Evolutionary conservation across 2,113 vertebrate genomes (phyloP), one percentile per base, ranked within the genome.

Genomic region (Ornithorhynchus anatinus): DNA sequence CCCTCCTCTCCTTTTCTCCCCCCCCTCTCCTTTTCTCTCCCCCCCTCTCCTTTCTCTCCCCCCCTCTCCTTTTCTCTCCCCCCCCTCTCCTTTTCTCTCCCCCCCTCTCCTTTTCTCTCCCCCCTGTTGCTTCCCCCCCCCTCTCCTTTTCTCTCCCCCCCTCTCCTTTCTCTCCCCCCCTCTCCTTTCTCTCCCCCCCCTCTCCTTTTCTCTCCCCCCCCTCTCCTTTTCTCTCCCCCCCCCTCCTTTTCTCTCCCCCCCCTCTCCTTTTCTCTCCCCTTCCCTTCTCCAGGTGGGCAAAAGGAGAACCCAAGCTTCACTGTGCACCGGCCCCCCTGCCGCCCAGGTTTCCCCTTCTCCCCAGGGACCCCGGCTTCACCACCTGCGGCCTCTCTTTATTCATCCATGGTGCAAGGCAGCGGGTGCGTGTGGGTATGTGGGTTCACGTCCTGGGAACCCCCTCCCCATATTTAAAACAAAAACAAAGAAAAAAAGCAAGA

Each of bases 51-150:
- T 17, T 48, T 48, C 25, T 48, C 29, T 48, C 45, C 15, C 25
- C 25, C n/a, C n/a, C n/a, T n/a, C n/a, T 92, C 87, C 72, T 95
- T 94, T 72, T n/a, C n/a, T n/a, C 89, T 85, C 25, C 92, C 92
- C 42, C 94, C 93, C 84, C 94, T 92, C 66, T 64, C 91, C 56
- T 94, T 93, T 93, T n/a, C 79, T 95, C 54, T 57, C 93, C 84
- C 87, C 86, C 40, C n/a, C n/a, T n/a, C n/a, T n/a, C n/a, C n/a
- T n/a, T n/a, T n/a, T n/a, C n/a, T n/a, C n/a, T 57, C 67, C 67
- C 67, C 7, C 5, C 23, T 79, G 76, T 67, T 79, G 72, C 36
- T 48, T 48, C 72, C n/a, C n/a, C n/a, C n/a, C n/a, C n/a, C n/a
- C n/a, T n/a, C n/a, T n/a, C n/a, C 85, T 85, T 87, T 69, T 85